These are phyloP conservation scores for Poecile atricapillus DNA, from an alignment of 2,113 vertebrate genomes.

Conservation along the genomic window DNA sequence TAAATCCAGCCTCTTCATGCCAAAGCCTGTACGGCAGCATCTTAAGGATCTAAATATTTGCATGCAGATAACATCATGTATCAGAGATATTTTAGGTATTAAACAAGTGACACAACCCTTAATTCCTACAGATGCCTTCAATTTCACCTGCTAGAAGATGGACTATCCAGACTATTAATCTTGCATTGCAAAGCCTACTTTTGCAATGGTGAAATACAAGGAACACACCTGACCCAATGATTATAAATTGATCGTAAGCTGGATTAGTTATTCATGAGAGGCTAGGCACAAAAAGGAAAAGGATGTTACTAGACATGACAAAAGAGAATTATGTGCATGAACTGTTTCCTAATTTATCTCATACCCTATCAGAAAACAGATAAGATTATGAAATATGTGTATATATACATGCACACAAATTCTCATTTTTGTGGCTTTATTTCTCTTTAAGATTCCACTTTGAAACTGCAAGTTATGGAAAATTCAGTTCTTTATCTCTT, in stretches of 20 bases:
- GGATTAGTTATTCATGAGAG: not conserved
- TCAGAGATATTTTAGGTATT: not conserved
- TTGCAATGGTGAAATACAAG: not conserved
- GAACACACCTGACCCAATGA: not conserved
- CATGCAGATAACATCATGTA: not conserved
- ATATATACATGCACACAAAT: not conserved
- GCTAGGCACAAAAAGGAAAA: not conserved
- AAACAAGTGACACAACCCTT: not conserved
- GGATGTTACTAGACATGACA: not conserved
- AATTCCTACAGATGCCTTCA: not conserved
- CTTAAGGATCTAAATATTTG: not conserved
- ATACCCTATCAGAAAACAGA: not conserved
- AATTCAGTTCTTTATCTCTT: not conserved
- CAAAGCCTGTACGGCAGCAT: not conserved
- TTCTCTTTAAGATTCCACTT: not conserved
- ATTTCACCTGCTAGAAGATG: not conserved
- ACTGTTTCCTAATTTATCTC: not conserved
- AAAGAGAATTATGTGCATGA: not conserved
- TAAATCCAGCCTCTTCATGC: not conserved
- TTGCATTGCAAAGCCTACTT: not conserved
- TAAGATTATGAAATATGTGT: not conserved
- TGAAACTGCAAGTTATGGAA: not conserved
- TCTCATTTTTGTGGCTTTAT: not conserved
- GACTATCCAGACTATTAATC: not conserved
- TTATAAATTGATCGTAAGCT: not conserved